Evolutionary conservation across 2,888 invertebrate genomes (phyloP).

Genomic region (Leucozona laternaria): DNA sequence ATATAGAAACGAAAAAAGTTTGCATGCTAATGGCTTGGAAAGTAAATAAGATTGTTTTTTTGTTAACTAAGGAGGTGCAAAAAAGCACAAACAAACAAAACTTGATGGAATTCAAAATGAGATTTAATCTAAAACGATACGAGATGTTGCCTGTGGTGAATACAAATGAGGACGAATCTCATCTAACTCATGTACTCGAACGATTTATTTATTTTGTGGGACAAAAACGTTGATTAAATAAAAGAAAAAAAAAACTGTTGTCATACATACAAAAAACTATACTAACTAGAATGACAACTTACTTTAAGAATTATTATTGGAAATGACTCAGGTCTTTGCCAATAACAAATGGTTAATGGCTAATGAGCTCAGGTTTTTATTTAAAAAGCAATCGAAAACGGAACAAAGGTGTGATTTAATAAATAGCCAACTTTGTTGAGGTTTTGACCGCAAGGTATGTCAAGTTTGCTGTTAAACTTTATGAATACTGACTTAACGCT

Average conservation of each 20-base stretch:
- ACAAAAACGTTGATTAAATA: slow-evolving; percentile 23
- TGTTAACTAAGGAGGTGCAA: slow-evolving; percentile 40
- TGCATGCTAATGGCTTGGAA: slow-evolving; percentile 60
- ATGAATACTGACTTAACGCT: neutral
- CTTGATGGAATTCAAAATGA: slow-evolving; percentile 62
- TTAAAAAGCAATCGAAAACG: neutral
- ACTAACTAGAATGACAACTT: neutral
- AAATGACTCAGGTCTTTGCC: slow-evolving; percentile 4
- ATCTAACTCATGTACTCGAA: neutral
- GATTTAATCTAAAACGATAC: slow-evolving; percentile 56
- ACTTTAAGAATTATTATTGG: neutral
- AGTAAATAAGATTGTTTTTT: slow-evolving; percentile 40
- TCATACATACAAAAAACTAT: slow-evolving; percentile 19
- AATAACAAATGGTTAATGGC: neutral
- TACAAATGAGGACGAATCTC: slow-evolving; percentile 57
- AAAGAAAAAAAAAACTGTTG: slow-evolving; percentile 20
- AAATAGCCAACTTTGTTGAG: neutral
- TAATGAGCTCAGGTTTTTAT: neutral
- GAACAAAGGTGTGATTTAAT: neutral
- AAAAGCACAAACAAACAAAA: slow-evolving; percentile 14
- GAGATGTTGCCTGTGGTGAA: slow-evolving; percentile 46
- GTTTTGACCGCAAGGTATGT: slow-evolving; percentile 26
- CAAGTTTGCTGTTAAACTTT: slow-evolving; percentile 5
- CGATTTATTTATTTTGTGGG: slow-evolving; percentile 31
- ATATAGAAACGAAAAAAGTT: slow-evolving; percentile 61